Evolutionary conservation across 2,113 vertebrate genomes (phyloP).

Genomic region (Oxyura jamaicensis): DNA sequence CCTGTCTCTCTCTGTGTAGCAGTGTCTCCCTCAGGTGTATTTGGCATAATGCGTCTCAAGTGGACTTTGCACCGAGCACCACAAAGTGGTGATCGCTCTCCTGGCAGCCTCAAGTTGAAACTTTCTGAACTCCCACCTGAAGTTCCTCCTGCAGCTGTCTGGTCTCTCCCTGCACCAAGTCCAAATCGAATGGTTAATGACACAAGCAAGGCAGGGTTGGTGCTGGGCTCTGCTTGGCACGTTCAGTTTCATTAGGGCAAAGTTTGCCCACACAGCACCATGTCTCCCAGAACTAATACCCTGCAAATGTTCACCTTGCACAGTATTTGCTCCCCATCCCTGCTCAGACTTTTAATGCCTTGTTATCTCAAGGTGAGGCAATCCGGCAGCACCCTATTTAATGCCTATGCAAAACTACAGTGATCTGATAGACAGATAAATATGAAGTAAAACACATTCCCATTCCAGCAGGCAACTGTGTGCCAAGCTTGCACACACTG

Average conservation of each 20-base stretch:
- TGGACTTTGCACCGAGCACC: neutral
- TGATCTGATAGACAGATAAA: neutral
- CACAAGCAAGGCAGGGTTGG: neutral
- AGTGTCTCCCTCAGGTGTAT: accelerated
- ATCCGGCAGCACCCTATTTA: neutral
- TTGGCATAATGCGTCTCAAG: accelerated
- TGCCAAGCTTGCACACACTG: neutral
- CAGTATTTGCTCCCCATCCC: constrained; percentile 10
- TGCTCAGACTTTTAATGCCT: neutral
- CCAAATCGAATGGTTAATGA: neutral
- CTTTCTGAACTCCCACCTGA: neutral
- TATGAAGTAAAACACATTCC: neutral
- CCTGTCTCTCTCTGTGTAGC: neutral
- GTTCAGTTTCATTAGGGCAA: neutral
- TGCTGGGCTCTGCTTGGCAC: neutral
- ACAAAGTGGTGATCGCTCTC: accelerated
- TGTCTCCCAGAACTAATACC: neutral
- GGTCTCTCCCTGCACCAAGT: neutral
- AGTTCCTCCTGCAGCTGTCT: neutral
- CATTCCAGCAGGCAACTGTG: neutral
- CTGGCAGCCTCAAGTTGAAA: neutral
- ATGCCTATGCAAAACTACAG: neutral
- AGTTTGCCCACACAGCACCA: neutral
- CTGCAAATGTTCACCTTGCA: neutral
- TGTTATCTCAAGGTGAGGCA: constrained; percentile 27